A percentile compares a stretch with the other conserved stretches of the same genome.
phyloP scores from a whole-genome alignment of 2,888 invertebrate genomes.

The Himalopsyche japonica region DNA sequence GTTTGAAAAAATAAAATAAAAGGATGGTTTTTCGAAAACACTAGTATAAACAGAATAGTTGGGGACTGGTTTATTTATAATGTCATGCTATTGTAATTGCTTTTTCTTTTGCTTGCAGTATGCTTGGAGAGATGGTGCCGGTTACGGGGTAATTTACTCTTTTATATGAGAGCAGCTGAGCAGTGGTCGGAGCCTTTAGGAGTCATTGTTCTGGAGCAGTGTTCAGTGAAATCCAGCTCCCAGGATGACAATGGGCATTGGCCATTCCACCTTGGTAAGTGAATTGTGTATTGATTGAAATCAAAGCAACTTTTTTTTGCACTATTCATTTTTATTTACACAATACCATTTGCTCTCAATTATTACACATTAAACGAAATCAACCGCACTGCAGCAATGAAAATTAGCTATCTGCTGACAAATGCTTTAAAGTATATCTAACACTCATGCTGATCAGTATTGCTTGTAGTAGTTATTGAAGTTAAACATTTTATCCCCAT shows the following conservation, averaged over 20 bases:
- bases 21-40: too few species aligned
- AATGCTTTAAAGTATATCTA: too few species aligned
- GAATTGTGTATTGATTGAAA: conserved; percentile 43
- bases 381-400: not conserved
- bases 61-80: too few species aligned
- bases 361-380: not conserved
- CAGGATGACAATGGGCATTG: conserved; percentile 72
- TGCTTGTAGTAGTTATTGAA: too few species aligned
- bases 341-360: not conserved
- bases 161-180: conserved; percentile 89
- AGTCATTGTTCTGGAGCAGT: conserved; percentile 86
- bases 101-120: not conserved
- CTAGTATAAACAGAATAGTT: too few species aligned
- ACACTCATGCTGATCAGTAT: too few species aligned
- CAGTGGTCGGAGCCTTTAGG: conserved; percentile 87
- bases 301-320: not conserved
- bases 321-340: not conserved
- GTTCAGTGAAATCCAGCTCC: conserved; percentile 69
- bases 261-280: conserved; percentile 77
- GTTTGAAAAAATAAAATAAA: too few species aligned
- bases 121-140: conserved; percentile 80
- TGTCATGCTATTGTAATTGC: not conserved
- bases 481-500: too few species aligned
- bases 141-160: conserved; percentile 87
- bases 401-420: not conserved